Conservation (phyloP, 2,888 invertebrate species). For the Periphyllus acericola region DNA sequence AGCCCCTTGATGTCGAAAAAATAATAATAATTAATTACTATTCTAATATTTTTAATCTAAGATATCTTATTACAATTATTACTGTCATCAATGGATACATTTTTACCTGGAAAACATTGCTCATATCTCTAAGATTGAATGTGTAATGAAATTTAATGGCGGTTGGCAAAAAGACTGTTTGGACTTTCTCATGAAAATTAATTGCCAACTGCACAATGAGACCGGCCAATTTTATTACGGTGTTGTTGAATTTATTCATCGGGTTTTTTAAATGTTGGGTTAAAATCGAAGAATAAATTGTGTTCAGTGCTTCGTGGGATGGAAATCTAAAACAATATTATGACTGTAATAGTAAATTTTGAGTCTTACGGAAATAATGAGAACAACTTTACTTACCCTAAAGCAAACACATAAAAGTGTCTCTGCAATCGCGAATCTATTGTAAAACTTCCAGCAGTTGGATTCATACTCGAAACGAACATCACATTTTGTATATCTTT, state of each 20-base stretch:
- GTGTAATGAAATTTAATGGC: slow-evolving; percentile 95
- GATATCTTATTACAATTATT: background rate
- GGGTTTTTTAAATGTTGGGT: slow-evolving; percentile 78
- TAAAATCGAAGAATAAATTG: slow-evolving; percentile 87
- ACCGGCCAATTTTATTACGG: slow-evolving; percentile 73
- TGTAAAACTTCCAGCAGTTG: slow-evolving; percentile 93
- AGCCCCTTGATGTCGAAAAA: slow-evolving; percentile 74
- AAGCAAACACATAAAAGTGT: slow-evolving; percentile 87
- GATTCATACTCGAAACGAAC: slow-evolving; percentile 96
- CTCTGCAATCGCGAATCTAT: slow-evolving; percentile 90
- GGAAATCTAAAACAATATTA: slow-evolving; percentile 76
- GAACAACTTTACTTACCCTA: slow-evolving; percentile 74
- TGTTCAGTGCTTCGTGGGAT: slow-evolving; percentile 80
- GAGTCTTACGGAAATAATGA: background rate
- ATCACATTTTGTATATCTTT: slow-evolving; percentile 94
- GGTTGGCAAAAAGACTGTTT: slow-evolving; percentile 85
- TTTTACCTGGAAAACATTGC: slow-evolving; percentile 90
- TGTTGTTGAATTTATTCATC: slow-evolving; percentile 74
- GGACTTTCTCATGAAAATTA: slow-evolving; percentile 79
- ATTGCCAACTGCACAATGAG: slow-evolving; percentile 79
- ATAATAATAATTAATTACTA: slow-evolving; percentile 21
- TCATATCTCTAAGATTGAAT: slow-evolving; percentile 91
- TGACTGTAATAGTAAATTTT: background rate
- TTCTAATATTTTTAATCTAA: background rate
- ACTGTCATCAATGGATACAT: background rate